Conservation (phyloP, 2,113 vertebrate species). For the Helogale parvula region DNA sequence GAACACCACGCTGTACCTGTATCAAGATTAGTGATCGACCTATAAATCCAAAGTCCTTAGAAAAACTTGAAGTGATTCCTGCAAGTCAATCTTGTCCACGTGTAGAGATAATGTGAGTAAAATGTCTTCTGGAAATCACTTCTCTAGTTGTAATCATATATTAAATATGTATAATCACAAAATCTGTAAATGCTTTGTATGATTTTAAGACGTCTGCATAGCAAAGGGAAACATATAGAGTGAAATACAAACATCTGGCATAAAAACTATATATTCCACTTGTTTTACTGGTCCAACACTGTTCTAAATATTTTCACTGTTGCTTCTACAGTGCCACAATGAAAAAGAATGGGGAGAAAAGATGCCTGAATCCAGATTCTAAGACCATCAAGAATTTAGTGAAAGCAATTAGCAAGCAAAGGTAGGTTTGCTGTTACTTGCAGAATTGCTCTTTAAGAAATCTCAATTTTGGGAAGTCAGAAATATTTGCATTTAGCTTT, state of each 20-base stretch:
- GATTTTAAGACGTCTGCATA: not conserved
- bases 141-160: not conserved
- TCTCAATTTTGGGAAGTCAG: not conserved
- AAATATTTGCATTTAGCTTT: not conserved
- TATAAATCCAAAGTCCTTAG: constrained; percentile 19
- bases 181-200: not conserved
- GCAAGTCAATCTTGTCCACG: constrained; percentile 52
- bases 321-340: constrained; percentile 65
- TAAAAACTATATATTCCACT: not conserved
- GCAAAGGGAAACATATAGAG: not conserved
- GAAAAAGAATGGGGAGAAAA: constrained; percentile 58
- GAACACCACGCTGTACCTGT: constrained; percentile 64
- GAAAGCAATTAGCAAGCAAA: constrained; percentile 56
- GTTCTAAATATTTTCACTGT: constrained; percentile 16
- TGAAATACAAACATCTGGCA: not conserved
- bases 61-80: constrained; percentile 79
- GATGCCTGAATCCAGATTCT: constrained; percentile 72
- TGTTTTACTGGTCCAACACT: not conserved
- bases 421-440: constrained; percentile 44
- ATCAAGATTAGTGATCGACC: not conserved
- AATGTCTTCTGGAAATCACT: not conserved
- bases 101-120: constrained; percentile 79
- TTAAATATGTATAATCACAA: not conserved
- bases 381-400: constrained; percentile 54
- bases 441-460: constrained; percentile 31